Conservation (phyloP, 2,113 vertebrate genomes). For the Oreotrochilus melanogaster region DNA sequence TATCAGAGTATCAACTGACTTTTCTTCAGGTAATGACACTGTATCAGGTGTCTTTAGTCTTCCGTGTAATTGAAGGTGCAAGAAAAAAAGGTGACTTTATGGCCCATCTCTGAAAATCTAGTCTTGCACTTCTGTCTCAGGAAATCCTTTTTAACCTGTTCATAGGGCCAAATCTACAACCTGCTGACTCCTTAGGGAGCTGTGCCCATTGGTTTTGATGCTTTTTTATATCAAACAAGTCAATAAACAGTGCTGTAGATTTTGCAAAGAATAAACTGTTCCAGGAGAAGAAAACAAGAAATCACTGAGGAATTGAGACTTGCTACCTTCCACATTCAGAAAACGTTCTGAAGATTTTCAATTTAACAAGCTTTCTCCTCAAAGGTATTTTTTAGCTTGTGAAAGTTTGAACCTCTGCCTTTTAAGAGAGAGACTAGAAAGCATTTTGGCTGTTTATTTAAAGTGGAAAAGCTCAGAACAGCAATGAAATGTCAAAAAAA, state of each 20-base stretch:
- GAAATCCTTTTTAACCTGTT: not conserved
- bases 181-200: not conserved
- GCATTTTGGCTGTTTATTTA: not conserved
- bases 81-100: not conserved
- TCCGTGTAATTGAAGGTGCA: not conserved
- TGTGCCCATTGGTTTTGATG: not conserved
- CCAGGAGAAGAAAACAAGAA: not conserved
- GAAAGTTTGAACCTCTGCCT: slow-evolving; percentile 21
- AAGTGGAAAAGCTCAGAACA: slow-evolving; percentile 14
- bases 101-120: not conserved
- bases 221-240: not conserved
- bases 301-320: not conserved
- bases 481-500: not conserved
- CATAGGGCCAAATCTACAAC: not conserved
- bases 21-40: not conserved
- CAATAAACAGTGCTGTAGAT: not conserved
- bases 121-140: not conserved
- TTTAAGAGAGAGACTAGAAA: slow-evolving; percentile 18
- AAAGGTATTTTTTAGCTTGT: slow-evolving; percentile 28
- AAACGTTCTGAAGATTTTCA: not conserved
- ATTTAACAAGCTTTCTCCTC: not conserved
- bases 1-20: not conserved
- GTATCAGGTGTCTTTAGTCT: not conserved
- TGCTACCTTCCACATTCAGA: not conserved
- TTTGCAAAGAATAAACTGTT: not conserved